Evolutionary conservation across 2,797 vertebrate species (phyloP).

Genomic region (Enteromius radiatus): DNA sequence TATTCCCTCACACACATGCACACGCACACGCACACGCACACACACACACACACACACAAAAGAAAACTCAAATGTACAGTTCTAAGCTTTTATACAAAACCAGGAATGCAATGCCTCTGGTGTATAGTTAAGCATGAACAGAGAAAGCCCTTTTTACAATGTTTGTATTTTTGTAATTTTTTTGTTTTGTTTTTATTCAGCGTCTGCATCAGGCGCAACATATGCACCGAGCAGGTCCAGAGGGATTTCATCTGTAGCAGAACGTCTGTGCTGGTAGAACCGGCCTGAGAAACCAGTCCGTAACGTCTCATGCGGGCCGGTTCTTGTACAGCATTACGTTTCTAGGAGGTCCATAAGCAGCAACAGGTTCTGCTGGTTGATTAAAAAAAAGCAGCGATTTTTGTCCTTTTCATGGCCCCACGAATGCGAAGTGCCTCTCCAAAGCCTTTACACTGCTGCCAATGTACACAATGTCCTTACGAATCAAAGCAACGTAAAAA

Average conservation of each 20-base stretch:
- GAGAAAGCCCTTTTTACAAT: slow-evolving; percentile 82
- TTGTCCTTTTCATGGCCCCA: slow-evolving; percentile 42
- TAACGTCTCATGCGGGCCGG: slow-evolving; percentile 17
- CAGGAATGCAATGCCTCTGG: slow-evolving; percentile 79
- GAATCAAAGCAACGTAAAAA: slow-evolving; percentile 38
- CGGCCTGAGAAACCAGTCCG: slow-evolving; percentile 42
- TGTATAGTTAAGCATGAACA: slow-evolving; percentile 77
- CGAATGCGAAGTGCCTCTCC: background rate
- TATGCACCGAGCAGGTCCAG: slow-evolving; percentile 70
- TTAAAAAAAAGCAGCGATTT: slow-evolving; percentile 70
- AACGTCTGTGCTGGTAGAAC: slow-evolving; percentile 57
- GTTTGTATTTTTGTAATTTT: slow-evolving; percentile 50
- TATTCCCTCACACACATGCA: slow-evolving; percentile 67
- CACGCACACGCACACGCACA: background rate
- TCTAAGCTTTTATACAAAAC: slow-evolving; percentile 78
- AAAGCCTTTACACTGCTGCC: slow-evolving; percentile 40
- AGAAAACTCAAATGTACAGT: slow-evolving; percentile 64
- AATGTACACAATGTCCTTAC: slow-evolving; percentile 25
- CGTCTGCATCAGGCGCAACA: slow-evolving; percentile 70
- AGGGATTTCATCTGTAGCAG: slow-evolving; percentile 74
- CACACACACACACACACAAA: background rate
- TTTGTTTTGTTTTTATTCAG: slow-evolving; percentile 73
- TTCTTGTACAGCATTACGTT: slow-evolving; percentile 65
- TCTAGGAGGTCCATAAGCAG: slow-evolving; percentile 69
- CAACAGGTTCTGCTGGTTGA: slow-evolving; percentile 78